Percentiles rank a stretch among this genome's conserved stretches.
Conservation (phyloP, 2,113 vertebrate genomes). For the Zosterops hypoxanthus region DNA sequence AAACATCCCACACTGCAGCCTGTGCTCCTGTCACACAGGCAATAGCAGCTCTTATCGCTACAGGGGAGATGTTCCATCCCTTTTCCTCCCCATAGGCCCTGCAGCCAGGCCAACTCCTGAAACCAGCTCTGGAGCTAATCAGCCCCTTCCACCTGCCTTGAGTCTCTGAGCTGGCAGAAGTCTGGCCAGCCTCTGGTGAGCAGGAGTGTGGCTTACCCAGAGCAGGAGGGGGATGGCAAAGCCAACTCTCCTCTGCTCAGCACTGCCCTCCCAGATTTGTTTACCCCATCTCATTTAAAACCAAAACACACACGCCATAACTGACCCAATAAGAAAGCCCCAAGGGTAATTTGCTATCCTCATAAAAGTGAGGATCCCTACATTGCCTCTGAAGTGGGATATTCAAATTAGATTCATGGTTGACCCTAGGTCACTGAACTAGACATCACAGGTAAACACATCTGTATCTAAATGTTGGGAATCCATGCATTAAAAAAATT, state of each 20-base stretch:
- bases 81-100: not conserved
- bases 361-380: not conserved
- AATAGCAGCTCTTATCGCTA: not conserved
- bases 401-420: not conserved
- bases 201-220: not conserved
- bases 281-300: not conserved
- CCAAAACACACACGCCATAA: not conserved
- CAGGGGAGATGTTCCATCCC: not conserved
- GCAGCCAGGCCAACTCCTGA: not conserved
- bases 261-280: not conserved
- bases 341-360: not conserved
- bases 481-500: not conserved
- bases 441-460: not conserved
- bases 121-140: conserved; percentile 14
- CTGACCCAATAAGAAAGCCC: not conserved
- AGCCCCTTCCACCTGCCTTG: not conserved
- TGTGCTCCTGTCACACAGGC: not conserved
- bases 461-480: not conserved
- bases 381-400: not conserved
- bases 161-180: not conserved
- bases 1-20: not conserved
- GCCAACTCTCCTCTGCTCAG: not conserved
- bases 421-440: not conserved
- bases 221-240: not conserved
- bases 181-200: conserved; percentile 2